These are phyloP conservation scores for Drosophila anomalata DNA, from an alignment of 2,888 invertebrate genomes.

Conservation along the genomic window DNA sequence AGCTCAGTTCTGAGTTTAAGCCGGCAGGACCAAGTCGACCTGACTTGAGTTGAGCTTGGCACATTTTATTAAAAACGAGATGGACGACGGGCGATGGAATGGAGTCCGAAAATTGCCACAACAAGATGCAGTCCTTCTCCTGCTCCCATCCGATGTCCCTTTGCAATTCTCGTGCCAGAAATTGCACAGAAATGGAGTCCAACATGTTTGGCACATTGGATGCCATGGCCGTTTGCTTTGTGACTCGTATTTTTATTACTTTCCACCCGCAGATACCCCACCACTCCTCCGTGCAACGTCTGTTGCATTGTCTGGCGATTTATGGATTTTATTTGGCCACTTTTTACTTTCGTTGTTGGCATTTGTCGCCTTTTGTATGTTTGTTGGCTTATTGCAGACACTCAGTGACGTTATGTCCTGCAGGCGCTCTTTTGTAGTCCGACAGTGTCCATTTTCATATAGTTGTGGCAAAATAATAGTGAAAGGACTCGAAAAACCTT, in stretches of 20 bases:
- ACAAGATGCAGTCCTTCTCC: slow-evolving; percentile 36
- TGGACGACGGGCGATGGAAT: slow-evolving; percentile 49
- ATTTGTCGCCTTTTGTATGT: slow-evolving; percentile 74
- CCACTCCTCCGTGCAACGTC: slow-evolving; percentile 14
- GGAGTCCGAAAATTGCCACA: slow-evolving; percentile 43
- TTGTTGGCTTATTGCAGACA: slow-evolving; percentile 70
- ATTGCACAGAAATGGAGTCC: slow-evolving; percentile 38
- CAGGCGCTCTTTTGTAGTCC: not conserved
- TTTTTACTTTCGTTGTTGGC: slow-evolving; percentile 67
- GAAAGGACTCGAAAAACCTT: not conserved
- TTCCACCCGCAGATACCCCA: slow-evolving; percentile 7
- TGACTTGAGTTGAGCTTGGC: slow-evolving; percentile 39
- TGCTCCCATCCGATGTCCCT: not conserved
- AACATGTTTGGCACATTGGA: slow-evolving; percentile 17
- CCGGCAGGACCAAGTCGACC: slow-evolving; percentile 33
- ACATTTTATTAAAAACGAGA: slow-evolving; percentile 72
- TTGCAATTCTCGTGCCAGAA: slow-evolving; percentile 10
- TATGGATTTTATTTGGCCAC: slow-evolving; percentile 76
- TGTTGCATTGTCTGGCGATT: slow-evolving; percentile 73
- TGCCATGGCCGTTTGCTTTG: slow-evolving; percentile 23
- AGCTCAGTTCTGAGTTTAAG: slow-evolving; percentile 32
- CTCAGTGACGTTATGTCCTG: slow-evolving; percentile 15
- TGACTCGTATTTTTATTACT: slow-evolving; percentile 62
- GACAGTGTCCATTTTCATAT: not conserved
- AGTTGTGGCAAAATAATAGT: not conserved